Evolutionary conservation across 2,888 invertebrate species (phyloP), one percentile per base, ranked within the genome.

Genomic region (Pterostichus niger): DNA sequence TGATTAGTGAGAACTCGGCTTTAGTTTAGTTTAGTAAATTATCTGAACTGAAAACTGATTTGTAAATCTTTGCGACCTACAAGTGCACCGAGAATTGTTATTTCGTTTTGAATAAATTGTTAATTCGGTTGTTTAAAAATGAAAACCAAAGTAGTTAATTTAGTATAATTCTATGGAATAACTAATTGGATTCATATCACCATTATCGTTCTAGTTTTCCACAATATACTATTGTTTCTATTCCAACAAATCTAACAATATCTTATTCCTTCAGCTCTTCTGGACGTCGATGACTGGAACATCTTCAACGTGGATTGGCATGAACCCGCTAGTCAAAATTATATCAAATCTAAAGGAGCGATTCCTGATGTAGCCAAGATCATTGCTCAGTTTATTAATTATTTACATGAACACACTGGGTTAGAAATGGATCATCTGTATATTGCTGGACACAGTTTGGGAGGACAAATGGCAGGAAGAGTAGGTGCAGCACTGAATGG

Each of bases 241-340:
- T 2, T 24, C 24, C 13, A 56, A 17, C n/a, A 56, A 56, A 56
- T 56, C 56, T 73, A 17, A n/a, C 7, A 31, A 24, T 31, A 24
- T 10, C 10, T 24, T 10, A 24, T 68, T 64, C 31, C 64, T 79
- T 5, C 44, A 80, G 87, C 87, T 11, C 73, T 88, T 56, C 64
- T 89, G 7, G 81, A 83, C 6, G 83, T 73, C 2, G 56, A 85
- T 24, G 88, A 89, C 81, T 85, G 87, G 6, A 90, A 90, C 84
- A 84, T 89, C 1, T 88, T 90, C 75, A 86, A 87, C 6, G 87
- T 89, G 5, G 88, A 88, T 83, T 89, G 89, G 89, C 85, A 85
- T 46, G 82, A 82, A 13, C 81, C 84, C 7, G 87, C 89, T 4
- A 84, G 84, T n/a, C 49, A 59, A 17, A 76, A 84, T 13, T 88